Base-by-base conservation (phyloP, 2,113 vertebrate species). In the Neotoma lepida region DNA sequence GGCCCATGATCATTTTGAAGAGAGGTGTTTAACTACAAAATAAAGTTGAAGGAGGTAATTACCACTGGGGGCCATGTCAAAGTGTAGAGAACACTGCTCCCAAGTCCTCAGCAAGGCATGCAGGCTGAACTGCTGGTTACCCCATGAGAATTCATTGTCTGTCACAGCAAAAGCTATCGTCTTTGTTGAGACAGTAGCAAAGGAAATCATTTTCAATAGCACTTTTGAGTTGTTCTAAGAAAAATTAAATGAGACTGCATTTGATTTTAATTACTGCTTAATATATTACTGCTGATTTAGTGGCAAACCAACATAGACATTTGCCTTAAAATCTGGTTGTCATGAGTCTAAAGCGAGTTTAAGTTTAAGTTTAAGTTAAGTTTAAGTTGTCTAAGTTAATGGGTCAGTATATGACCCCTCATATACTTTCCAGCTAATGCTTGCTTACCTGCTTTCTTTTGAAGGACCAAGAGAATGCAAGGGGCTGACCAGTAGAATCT, bases 21-120 rank as follows among this genome's bases (percentile, higher is more conserved):
- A 90, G 26, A 71, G 77, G 4, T 78, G 5, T 54, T 81, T 89
- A 68, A 39, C 39, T 22, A 73, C 10, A 41, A 56, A 66, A 86
- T 28, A 33, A 61, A 94, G 20, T 73, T 64, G 56, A 68, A 73
- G 44, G 9, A 61, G 22, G 2, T 30, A n/a, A 86, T 8, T 51
- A 28, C 1, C 22, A 9, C 0, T 6, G 3, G 9, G 26, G 6
- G 6, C 9, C 12, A 14, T 24, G 10, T 44, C 58, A n/a, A 5
- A 44, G 9, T 77, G 10, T 30, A 81, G 17, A 68, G 44, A 74
- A 64, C 46, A 39, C 78, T 46, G 4, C 18, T 56, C 9, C 4
- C 1, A 4, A 28, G 1, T 64, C 56, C 58, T 56, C 2, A 13
- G 49, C 6, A 66, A 13, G 2, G 30, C 0, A 2, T 2, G 10